Conservation (phyloP, 2,113 vertebrate genomes). For the Ictidomys tridecemlineatus region DNA sequence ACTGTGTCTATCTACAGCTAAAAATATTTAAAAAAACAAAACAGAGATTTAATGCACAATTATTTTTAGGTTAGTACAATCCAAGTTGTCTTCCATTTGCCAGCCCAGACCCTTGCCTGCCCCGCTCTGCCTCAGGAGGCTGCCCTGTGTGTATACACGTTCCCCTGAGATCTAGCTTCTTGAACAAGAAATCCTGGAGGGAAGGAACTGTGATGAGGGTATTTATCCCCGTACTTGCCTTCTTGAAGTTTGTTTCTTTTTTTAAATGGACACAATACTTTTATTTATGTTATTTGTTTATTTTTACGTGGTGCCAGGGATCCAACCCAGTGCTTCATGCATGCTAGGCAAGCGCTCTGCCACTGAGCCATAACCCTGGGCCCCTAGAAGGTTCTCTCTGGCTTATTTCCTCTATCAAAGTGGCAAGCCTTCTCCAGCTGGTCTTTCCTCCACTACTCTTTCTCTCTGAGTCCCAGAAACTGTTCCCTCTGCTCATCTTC, state of each 20-base stretch:
- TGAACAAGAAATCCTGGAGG: neutral
- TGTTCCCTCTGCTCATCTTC: neutral
- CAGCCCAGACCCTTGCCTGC: neutral
- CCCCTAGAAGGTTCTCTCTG: neutral
- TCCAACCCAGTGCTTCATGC: too few relatives aligned
- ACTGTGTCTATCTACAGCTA: too few relatives aligned
- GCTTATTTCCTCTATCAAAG: neutral
- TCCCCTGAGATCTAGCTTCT: neutral
- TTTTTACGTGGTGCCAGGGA: too few relatives aligned
- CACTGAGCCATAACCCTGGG: too few relatives aligned
- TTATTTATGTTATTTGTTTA: too few relatives aligned
- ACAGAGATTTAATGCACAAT: neutral
- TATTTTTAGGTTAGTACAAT: neutral
- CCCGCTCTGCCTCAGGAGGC: neutral
- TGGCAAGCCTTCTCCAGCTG: too few relatives aligned
- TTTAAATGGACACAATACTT: too few relatives aligned
- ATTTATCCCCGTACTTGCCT: neutral
- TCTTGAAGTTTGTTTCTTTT: neutral
- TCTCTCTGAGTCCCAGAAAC: neutral
- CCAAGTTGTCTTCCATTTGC: neutral
- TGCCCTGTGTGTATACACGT: neutral
- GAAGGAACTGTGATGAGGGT: neutral
- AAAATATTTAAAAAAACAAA: too few relatives aligned
- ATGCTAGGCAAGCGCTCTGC: too few relatives aligned
- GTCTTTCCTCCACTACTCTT: neutral